Conservation (phyloP, 23 tunicate species). For the Trididemnum clinides region DNA sequence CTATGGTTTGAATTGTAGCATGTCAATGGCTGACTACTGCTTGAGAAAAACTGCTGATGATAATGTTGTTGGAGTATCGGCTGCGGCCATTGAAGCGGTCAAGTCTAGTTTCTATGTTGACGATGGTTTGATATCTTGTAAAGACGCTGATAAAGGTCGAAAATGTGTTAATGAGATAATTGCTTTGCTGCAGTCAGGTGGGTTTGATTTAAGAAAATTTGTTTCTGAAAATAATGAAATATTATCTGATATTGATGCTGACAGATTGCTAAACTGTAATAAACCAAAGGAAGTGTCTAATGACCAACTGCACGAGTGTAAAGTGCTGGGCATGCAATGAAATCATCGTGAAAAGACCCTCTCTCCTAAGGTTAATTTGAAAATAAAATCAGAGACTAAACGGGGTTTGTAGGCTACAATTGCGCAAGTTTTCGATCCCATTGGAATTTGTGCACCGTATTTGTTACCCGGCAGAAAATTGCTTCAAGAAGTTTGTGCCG, state of each 20-base stretch:
- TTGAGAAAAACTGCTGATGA: constrained; percentile 4
- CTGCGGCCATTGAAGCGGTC: background rate
- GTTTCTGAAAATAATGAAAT: background rate
- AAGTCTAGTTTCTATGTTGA: background rate
- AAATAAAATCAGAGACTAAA: background rate
- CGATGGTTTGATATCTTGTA: constrained; percentile 3
- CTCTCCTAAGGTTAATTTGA: background rate
- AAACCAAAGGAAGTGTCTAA: background rate
- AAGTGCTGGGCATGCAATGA: constrained; percentile 20
- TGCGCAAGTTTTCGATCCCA: constrained; percentile 11
- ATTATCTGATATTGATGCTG: background rate
- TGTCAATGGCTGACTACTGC: constrained; percentile 28
- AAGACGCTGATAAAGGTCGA: background rate
- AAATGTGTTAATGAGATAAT: background rate
- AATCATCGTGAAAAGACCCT: background rate
- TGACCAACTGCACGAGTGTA: background rate
- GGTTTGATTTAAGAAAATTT: constrained; percentile 15
- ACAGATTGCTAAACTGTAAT: background rate
- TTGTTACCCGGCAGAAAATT: background rate
- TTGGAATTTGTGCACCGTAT: constrained; percentile 24
- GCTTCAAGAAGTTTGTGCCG: background rate
- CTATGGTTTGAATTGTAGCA: constrained; percentile 17
- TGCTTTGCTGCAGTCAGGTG: background rate
- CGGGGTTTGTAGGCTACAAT: constrained; percentile 18
- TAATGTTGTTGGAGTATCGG: background rate